phyloP scores from a whole-genome alignment of 2,113 vertebrate genomes.

The Phaethornis superciliosus region DNA sequence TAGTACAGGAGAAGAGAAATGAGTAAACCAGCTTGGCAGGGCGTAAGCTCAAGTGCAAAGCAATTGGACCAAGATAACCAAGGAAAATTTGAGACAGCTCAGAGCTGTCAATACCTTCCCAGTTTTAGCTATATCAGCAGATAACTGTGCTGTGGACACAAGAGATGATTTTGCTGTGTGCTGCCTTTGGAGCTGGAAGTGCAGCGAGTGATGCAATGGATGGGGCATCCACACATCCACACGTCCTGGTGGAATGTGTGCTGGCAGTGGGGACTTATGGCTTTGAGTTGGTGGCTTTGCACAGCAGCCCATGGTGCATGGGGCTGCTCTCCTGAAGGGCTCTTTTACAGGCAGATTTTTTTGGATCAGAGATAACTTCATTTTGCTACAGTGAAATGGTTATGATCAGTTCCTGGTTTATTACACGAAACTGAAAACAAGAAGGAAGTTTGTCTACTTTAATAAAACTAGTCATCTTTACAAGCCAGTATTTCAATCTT shows the following conservation, averaged over 20 bases:
- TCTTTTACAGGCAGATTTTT: not conserved
- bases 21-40: not conserved
- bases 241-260: not conserved
- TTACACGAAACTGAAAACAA: not conserved
- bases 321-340: not conserved
- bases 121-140: not conserved
- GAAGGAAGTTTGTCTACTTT: not conserved
- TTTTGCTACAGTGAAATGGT: not conserved
- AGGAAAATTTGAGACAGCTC: not conserved
- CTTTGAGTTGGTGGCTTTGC: not conserved
- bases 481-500: not conserved
- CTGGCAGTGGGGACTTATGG: not conserved
- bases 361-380: not conserved
- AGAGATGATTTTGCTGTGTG: not conserved
- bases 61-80: fast-evolving
- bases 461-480: not conserved
- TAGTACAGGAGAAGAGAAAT: not conserved
- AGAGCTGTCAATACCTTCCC: not conserved
- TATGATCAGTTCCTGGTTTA: not conserved
- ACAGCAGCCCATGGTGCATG: fast-evolving
- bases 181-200: not conserved
- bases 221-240: not conserved
- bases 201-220: not conserved
- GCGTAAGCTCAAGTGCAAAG: not conserved
- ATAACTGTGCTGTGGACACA: not conserved